A percentile compares a stretch with the other conserved stretches of the same genome.
Evolutionary conservation across 2,888 invertebrate genomes (phyloP).

Genomic region (Lysandra coridon): DNA sequence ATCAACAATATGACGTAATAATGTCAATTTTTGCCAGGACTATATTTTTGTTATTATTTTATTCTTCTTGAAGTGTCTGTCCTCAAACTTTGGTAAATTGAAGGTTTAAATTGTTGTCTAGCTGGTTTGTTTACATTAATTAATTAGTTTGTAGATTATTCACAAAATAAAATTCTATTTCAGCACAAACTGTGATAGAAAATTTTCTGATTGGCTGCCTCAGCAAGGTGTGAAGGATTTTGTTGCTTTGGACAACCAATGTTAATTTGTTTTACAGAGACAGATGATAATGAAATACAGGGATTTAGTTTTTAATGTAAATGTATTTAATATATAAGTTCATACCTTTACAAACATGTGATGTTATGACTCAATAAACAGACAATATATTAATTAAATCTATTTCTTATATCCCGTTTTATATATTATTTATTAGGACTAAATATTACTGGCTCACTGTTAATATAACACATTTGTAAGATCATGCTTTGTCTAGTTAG

Average conservation of each 20-base stretch:
- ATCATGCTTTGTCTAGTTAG: constrained; percentile 17
- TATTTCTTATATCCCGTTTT: constrained; percentile 43
- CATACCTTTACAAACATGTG: constrained; percentile 68
- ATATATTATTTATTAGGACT: constrained; percentile 33
- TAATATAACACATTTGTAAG: constrained; percentile 9
- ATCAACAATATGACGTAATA: too few species aligned
- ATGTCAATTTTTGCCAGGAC: too few species aligned
- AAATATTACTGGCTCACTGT: constrained; percentile 27
- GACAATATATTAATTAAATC: constrained; percentile 63
- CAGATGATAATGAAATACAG: constrained; percentile 74
- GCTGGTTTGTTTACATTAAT: not conserved
- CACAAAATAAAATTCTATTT: constrained; percentile 52
- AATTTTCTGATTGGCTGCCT: constrained; percentile 84
- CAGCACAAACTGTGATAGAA: constrained; percentile 89
- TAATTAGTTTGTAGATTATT: not conserved
- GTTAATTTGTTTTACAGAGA: constrained; percentile 71
- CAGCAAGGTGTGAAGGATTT: constrained; percentile 73
- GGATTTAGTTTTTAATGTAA: constrained; percentile 78
- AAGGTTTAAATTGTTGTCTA: not conserved
- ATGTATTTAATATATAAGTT: constrained; percentile 73
- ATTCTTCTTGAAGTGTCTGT: too few species aligned
- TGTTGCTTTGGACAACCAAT: constrained; percentile 64
- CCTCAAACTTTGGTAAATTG: too few species aligned
- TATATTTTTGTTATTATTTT: too few species aligned
- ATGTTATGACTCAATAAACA: constrained; percentile 72